These are phyloP conservation scores for Takifugu ocellatus DNA, from an alignment of 2,797 vertebrate genomes.

Conservation along the genomic window DNA sequence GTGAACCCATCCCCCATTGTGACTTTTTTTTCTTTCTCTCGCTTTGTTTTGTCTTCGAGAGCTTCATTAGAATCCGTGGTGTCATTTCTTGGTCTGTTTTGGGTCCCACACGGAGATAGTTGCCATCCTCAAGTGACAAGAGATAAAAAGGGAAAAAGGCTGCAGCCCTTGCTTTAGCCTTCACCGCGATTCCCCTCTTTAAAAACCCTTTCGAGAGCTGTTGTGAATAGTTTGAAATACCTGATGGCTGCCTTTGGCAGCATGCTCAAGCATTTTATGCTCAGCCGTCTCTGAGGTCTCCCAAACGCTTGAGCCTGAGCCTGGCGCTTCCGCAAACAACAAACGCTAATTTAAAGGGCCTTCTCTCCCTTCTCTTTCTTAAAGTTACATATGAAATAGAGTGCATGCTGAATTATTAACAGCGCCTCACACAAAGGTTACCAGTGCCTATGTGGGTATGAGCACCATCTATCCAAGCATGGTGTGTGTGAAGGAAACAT, in stretches of 20 bases:
- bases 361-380: slow-evolving; percentile 36
- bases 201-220: slow-evolving; percentile 37
- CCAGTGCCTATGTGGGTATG: slow-evolving; percentile 37
- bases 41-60: slow-evolving; percentile 38
- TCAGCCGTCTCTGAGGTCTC: slow-evolving; percentile 55
- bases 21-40: slow-evolving; percentile 19
- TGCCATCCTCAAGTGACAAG: slow-evolving; percentile 35
- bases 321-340: slow-evolving; percentile 53
- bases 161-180: slow-evolving; percentile 36
- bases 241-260: slow-evolving; percentile 54
- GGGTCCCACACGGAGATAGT: slow-evolving; percentile 24
- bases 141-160: slow-evolving; percentile 34
- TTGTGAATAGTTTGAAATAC: slow-evolving; percentile 61
- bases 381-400: slow-evolving; percentile 49
- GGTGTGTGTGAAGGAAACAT: slow-evolving; percentile 43
- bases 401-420: slow-evolving; percentile 63
- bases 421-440: slow-evolving; percentile 60
- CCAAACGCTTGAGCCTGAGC: slow-evolving; percentile 55
- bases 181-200: too few species aligned
- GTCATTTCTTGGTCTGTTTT: slow-evolving; percentile 25
- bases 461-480: slow-evolving; percentile 47
- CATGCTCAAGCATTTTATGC: slow-evolving; percentile 49
- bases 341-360: slow-evolving; percentile 62
- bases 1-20: slow-evolving; percentile 26
- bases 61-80: slow-evolving; percentile 32